Conservation (phyloP, 2,113 vertebrate genomes). For the Desmodus rotundus region DNA sequence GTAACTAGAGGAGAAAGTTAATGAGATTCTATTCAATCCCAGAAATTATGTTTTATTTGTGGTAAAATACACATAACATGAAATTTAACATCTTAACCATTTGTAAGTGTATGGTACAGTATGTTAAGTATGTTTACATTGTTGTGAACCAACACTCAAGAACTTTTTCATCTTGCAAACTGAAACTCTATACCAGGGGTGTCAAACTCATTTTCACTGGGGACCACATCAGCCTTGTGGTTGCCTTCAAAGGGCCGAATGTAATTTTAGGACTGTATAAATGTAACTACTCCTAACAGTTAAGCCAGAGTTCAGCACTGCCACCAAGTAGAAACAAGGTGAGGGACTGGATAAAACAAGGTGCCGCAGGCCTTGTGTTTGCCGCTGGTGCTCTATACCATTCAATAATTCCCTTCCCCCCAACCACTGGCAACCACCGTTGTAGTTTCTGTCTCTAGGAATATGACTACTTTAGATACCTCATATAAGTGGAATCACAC, state of each 20-base stretch:
- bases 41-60: background rate
- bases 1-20: background rate
- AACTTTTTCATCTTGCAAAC: background rate
- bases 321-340: too few species aligned
- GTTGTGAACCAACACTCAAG: background rate
- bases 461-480: background rate
- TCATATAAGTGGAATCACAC: background rate
- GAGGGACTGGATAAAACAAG: too few species aligned
- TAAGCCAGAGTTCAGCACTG: too few species aligned
- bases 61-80: background rate
- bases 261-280: too few species aligned
- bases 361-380: too few species aligned
- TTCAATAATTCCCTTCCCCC: background rate
- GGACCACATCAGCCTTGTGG: too few species aligned
- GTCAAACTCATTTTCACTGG: too few species aligned
- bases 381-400: background rate
- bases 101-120: background rate
- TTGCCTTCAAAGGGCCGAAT: too few species aligned
- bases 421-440: background rate
- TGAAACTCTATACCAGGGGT: background rate
- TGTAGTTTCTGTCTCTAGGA: background rate
- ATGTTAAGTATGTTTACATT: background rate
- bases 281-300: too few species aligned
- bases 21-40: background rate
- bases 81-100: background rate